Conservation (phyloP, 1,140 invertebrate species). For the Drosophila pandora region DNA sequence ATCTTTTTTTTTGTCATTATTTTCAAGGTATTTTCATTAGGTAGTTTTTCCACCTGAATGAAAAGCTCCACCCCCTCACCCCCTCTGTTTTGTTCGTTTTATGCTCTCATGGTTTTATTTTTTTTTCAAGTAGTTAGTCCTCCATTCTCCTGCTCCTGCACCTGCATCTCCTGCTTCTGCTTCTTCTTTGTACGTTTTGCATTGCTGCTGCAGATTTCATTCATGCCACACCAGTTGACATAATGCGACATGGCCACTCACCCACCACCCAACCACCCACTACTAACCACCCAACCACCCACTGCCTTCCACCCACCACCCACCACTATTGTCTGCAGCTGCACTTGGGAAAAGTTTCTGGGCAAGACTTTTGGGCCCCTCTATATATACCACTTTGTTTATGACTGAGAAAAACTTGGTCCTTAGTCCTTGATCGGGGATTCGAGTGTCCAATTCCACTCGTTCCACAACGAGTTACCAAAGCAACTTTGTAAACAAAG, state of each 20-base stretch:
- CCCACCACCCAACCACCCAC: slow-evolving; percentile 8
- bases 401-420: slow-evolving; percentile 15
- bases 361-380: slow-evolving; percentile 7
- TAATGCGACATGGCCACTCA: slow-evolving; percentile 66
- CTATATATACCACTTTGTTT: slow-evolving; percentile 18
- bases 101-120: slow-evolving; percentile 45
- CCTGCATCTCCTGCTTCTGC: slow-evolving; percentile 35
- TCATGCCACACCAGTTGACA: slow-evolving; percentile 71
- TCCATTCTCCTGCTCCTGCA: background rate
- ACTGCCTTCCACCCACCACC: background rate
- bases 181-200: slow-evolving; percentile 16
- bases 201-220: slow-evolving; percentile 66
- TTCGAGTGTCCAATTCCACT: slow-evolving; percentile 3
- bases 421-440: slow-evolving; percentile 19
- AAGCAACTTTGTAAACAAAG: slow-evolving; percentile 42
- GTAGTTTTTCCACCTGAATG: slow-evolving; percentile 40
- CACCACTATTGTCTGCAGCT: slow-evolving; percentile 10
- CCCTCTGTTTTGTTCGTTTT: slow-evolving; percentile 23
- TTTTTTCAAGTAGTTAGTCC: slow-evolving; percentile 13
- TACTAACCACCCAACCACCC: background rate
- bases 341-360: slow-evolving; percentile 34
- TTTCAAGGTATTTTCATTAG: slow-evolving; percentile 32
- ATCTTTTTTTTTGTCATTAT: background rate
- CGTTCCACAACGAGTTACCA: slow-evolving; percentile 21
- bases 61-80: slow-evolving; percentile 7